A percentile compares a stretch with the other conserved stretches of the same genome.
Evolutionary conservation across 2,888 invertebrate genomes (phyloP).

Genomic region (Drosophila neotestacea): DNA sequence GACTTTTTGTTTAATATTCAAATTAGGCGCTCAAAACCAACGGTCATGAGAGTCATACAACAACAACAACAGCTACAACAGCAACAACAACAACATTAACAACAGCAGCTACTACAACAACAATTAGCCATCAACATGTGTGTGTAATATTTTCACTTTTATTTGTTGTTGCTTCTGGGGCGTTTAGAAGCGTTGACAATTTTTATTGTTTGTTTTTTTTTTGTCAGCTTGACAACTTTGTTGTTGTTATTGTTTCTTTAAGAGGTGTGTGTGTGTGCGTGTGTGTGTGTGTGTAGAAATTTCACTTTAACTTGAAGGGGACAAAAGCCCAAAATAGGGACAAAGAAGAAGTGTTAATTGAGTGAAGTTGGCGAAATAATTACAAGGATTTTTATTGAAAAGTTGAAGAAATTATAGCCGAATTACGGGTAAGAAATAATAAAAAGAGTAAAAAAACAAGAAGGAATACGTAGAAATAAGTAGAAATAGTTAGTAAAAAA

Average conservation of each 20-base stretch:
- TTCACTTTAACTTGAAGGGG: slow-evolving; percentile 43
- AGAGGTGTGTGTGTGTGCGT: background rate
- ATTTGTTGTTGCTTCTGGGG: slow-evolving; percentile 38
- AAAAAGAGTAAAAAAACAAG: background rate
- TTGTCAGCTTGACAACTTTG: slow-evolving; percentile 15
- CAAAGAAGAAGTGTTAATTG: background rate
- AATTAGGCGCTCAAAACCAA: slow-evolving; percentile 47
- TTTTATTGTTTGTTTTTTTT: slow-evolving; percentile 35
- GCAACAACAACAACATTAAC: slow-evolving; percentile 14
- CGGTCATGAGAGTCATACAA: slow-evolving; percentile 24
- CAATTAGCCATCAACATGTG: slow-evolving; percentile 27
- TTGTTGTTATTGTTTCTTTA: slow-evolving; percentile 25
- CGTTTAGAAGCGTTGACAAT: slow-evolving; percentile 62
- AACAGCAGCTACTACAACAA: slow-evolving; percentile 20
- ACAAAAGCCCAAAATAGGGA: too few species aligned
- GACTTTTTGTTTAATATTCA: slow-evolving; percentile 51
- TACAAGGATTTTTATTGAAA: background rate
- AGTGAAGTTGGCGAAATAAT: background rate
- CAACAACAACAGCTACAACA: slow-evolving; percentile 12
- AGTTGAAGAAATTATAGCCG: too few species aligned
- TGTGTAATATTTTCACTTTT: slow-evolving; percentile 60
- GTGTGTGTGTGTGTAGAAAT: slow-evolving; percentile 23
- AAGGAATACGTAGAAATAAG: background rate
- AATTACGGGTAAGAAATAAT: too few species aligned
- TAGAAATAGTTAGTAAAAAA: too few species aligned